A percentile compares a stretch with the other conserved stretches of the same genome.
phyloP scores from a whole-genome alignment of 2,113 vertebrate genomes.

The Vulpes ferrilata region DNA sequence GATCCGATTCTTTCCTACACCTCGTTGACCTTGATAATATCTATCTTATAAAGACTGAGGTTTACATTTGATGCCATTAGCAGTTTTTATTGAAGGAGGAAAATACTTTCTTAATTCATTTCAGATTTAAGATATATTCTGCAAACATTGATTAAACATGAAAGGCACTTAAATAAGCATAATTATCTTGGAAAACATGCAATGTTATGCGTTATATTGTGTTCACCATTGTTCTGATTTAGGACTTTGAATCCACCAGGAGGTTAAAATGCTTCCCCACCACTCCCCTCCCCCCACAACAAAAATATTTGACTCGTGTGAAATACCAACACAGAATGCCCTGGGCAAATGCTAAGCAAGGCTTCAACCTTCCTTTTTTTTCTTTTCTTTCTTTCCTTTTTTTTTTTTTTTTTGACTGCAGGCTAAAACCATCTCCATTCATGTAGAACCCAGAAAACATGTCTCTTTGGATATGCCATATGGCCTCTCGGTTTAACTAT shows the following conservation, averaged over 20 bases:
- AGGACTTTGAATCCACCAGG: not conserved
- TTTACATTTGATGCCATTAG: conserved; percentile 19
- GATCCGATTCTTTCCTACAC: not conserved
- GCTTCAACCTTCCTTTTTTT: not conserved
- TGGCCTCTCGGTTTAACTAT: not conserved
- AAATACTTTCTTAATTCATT: conserved; percentile 28
- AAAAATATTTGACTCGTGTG: not conserved
- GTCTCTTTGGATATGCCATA: not conserved
- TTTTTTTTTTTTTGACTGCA: not conserved
- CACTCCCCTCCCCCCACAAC: not conserved
- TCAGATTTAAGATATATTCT: conserved; percentile 25
- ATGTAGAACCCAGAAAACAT: not conserved
- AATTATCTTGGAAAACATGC: conserved; percentile 14
- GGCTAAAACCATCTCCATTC: not conserved
- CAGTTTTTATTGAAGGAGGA: conserved; percentile 60
- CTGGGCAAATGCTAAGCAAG: not conserved
- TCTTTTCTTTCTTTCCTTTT: fast-evolving
- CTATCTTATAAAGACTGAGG: not conserved
- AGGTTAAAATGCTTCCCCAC: not conserved
- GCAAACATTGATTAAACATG: conserved; percentile 40
- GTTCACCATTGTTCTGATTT: not conserved
- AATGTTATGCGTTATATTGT: not conserved
- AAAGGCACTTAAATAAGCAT: conserved; percentile 52
- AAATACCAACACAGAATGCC: not conserved
- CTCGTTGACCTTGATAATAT: not conserved